phyloP scores from a whole-genome alignment of 2,888 invertebrate species.

The Cotesia congregata region DNA sequence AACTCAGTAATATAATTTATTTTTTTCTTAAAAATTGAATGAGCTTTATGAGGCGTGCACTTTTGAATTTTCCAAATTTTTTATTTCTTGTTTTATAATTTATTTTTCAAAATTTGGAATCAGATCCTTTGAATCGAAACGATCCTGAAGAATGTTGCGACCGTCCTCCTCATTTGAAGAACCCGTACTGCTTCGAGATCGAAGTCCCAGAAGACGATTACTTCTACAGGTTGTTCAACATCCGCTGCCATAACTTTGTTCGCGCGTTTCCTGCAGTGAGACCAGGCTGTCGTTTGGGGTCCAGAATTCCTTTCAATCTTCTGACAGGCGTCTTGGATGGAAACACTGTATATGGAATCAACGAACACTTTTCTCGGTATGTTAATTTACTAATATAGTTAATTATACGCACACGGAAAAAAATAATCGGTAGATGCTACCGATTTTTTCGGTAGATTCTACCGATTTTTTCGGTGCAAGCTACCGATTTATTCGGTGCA shows the following conservation, averaged over 20 bases:
- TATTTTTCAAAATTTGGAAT: conserved; percentile 32
- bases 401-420: too few relatives aligned
- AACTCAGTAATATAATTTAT: neutral
- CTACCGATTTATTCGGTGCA: too few relatives aligned
- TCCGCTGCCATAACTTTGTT: conserved; percentile 91
- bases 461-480: too few relatives aligned
- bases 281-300: conserved; percentile 90
- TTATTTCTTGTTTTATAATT: neutral
- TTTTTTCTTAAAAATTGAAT: neutral
- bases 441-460: too few relatives aligned
- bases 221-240: conserved; percentile 87
- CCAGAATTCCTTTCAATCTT: conserved; percentile 87
- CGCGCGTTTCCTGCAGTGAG: conserved; percentile 89
- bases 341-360: conserved; percentile 91
- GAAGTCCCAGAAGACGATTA: conserved; percentile 90
- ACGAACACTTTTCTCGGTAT: conserved; percentile 84
- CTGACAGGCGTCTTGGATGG: conserved; percentile 89
- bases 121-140: conserved; percentile 88
- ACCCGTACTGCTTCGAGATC: conserved; percentile 93
- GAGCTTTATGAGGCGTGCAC: too few relatives aligned
- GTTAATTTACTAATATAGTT: conserved; percentile 8
- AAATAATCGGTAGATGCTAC: too few relatives aligned
- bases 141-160: conserved; percentile 93
- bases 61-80: neutral
- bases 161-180: conserved; percentile 84